Conservation (phyloP, 2,797 vertebrate species). For the Carduelis carduelis region DNA sequence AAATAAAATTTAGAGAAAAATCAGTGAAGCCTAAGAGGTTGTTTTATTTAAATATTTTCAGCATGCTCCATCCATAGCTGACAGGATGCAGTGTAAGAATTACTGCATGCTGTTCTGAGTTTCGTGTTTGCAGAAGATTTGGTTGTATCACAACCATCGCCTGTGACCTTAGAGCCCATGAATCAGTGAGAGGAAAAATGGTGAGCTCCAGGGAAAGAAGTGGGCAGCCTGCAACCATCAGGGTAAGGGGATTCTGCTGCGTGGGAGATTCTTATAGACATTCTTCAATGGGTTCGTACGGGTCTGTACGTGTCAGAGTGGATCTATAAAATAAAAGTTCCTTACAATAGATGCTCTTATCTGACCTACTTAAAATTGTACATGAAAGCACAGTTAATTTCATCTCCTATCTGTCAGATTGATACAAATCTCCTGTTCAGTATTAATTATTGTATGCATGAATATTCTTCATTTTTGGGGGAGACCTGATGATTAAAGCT, state of each 20-base stretch:
- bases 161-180: neutral
- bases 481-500: constrained; percentile 48
- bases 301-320: constrained; percentile 8
- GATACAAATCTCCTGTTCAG: constrained; percentile 71
- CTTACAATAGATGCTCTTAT: constrained; percentile 69
- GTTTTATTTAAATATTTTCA: neutral
- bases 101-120: neutral
- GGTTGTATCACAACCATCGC: neutral
- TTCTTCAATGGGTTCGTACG: neutral
- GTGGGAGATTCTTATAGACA: constrained; percentile 9
- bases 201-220: neutral
- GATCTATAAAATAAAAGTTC: constrained; percentile 65
- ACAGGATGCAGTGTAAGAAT: neutral
- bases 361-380: constrained; percentile 71
- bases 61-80: neutral
- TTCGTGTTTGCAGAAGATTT: neutral
- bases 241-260: constrained; percentile 14
- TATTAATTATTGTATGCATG: constrained; percentile 70
- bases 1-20: neutral
- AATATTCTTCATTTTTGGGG: constrained; percentile 50
- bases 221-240: neutral
- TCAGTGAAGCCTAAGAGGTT: neutral
- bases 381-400: constrained; percentile 74
- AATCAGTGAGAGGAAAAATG: neutral
- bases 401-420: constrained; percentile 68